These are phyloP conservation scores for Proterorhinus semilunaris DNA, from an alignment of 2,113 vertebrate species.

Conservation along the genomic window DNA sequence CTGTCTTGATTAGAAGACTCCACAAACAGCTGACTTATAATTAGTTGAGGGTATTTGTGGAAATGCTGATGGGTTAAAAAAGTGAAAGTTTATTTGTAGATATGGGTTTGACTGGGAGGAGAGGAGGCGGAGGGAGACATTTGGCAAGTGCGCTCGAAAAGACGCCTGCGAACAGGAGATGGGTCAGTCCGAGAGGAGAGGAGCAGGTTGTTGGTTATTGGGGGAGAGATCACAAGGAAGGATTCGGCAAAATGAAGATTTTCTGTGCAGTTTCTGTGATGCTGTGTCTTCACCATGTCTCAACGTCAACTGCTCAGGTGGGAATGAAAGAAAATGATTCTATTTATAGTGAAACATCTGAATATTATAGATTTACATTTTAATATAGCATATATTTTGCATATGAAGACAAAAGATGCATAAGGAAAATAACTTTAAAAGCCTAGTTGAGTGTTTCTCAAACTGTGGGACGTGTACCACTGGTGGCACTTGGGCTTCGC, in stretches of 20 bases:
- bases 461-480: too few species aligned
- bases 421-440: too few species aligned
- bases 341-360: neutral
- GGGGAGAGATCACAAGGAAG: neutral
- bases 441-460: too few species aligned
- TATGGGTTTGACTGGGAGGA: slow-evolving; percentile 31
- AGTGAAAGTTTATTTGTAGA: slow-evolving; percentile 49
- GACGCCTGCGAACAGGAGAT: slow-evolving; percentile 23
- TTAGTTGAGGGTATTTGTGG: slow-evolving; percentile 52
- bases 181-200: slow-evolving; percentile 11
- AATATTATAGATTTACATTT: too few species aligned
- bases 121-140: slow-evolving; percentile 42
- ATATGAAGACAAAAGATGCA: too few species aligned
- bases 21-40: slow-evolving; percentile 51
- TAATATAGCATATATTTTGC: too few species aligned
- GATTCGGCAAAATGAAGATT: slow-evolving; percentile 31
- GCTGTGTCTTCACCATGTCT: slow-evolving; percentile 35
- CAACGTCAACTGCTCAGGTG: slow-evolving; percentile 57
- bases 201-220: neutral
- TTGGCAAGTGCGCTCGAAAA: slow-evolving; percentile 63
- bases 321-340: slow-evolving; percentile 7
- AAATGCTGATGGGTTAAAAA: slow-evolving; percentile 28
- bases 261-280: slow-evolving; percentile 6
- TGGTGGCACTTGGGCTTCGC: too few species aligned
- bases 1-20: slow-evolving; percentile 50